phyloP scores from a whole-genome alignment of 2,797 vertebrate species.

The Sylvia borin region DNA sequence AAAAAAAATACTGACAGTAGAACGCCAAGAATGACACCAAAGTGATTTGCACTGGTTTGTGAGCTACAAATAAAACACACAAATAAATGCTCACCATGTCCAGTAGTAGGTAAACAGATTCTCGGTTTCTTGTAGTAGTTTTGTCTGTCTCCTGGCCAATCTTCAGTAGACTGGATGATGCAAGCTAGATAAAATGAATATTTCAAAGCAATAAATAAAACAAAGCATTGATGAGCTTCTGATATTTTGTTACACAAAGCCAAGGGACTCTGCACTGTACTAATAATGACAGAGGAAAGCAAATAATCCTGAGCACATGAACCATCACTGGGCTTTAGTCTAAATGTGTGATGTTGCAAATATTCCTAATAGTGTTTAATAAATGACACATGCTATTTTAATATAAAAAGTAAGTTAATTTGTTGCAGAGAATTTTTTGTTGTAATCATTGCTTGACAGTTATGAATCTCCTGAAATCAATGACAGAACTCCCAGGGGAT shows the following conservation, averaged over 20 bases:
- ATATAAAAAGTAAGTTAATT: neutral
- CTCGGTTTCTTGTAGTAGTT: constrained; percentile 95
- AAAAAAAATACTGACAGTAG: neutral
- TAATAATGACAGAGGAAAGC: neutral
- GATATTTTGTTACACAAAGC: neutral
- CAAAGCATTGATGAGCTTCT: neutral
- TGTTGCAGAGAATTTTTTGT: neutral
- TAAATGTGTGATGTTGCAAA: neutral
- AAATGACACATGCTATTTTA: neutral
- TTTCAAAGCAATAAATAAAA: constrained; percentile 16
- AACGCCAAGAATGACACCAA: neutral
- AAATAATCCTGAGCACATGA: neutral
- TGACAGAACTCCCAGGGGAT: neutral
- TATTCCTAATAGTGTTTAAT: neutral
- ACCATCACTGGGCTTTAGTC: neutral
- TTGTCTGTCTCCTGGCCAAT: constrained; percentile 98
- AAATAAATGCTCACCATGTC: constrained; percentile 88
- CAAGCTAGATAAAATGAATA: constrained; percentile 80
- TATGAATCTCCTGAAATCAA: neutral
- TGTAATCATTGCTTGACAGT: neutral
- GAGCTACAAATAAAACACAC: neutral
- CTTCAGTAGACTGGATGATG: constrained; percentile 96
- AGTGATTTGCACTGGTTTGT: neutral
- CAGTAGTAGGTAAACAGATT: constrained; percentile 96
- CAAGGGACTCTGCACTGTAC: neutral